Conservation (phyloP, 2,797 vertebrate species). For the Sebastes cheni region DNA sequence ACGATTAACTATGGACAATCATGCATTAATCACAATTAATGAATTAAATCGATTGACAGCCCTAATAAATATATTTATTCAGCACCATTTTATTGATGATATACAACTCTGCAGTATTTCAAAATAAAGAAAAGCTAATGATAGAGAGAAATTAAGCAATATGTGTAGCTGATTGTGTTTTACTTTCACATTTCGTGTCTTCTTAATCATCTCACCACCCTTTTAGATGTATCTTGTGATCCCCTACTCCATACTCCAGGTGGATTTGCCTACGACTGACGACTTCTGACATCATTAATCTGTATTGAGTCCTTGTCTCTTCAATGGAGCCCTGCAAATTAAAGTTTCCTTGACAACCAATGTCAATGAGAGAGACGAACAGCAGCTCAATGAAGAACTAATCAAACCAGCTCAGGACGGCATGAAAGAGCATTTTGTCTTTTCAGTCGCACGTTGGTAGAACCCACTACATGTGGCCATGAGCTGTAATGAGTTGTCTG, state of each 20-base stretch:
- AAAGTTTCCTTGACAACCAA: slow-evolving; percentile 11
- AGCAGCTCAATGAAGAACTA: neutral
- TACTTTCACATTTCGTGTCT: too few relatives aligned
- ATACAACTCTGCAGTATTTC: too few relatives aligned
- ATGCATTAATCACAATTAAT: too few relatives aligned
- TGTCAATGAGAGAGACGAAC: neutral
- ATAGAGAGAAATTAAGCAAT: neutral
- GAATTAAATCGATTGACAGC: too few relatives aligned
- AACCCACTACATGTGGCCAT: neutral
- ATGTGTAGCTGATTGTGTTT: neutral
- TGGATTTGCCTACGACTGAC: neutral
- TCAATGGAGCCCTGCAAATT: neutral
- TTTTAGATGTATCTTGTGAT: neutral
- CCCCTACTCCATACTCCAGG: too few relatives aligned
- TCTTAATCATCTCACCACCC: too few relatives aligned
- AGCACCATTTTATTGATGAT: too few relatives aligned
- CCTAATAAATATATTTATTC: too few relatives aligned
- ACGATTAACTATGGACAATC: too few relatives aligned
- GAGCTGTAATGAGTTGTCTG: neutral
- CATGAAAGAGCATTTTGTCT: neutral
- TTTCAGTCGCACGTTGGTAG: neutral
- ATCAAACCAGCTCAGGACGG: neutral
- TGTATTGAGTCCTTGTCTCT: neutral
- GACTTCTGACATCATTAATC: neutral
- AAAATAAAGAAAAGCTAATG: neutral